Base-by-base conservation (phyloP, 2,888 invertebrate species). In the Agrochola circellaris region DNA sequence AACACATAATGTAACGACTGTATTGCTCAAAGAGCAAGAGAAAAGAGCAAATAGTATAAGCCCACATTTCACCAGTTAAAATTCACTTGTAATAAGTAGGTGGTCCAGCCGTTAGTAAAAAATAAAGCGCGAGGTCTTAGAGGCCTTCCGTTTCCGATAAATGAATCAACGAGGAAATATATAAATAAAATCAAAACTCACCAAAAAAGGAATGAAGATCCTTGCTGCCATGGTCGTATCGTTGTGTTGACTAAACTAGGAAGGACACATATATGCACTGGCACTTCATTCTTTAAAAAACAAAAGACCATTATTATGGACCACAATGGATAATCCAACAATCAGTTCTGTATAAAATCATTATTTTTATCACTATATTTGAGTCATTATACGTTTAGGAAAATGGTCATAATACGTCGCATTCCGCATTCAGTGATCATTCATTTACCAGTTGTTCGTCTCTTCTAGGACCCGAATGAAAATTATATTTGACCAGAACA, bases 231-330 rank as follows among this genome's bases (percentile, higher is more conserved):
- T 81, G 48, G n/a, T 66, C 51, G 30, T 26, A 34, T 56, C 61
- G 61, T 62, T 5, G 15, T 30, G 42, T 15, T 58, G 56, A 73
- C 42, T 64, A n/a, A 51, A 51, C 70, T 51, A 56, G 15, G 5
- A 34, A 45, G 11, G 23, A 20, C 13, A 48, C 8, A 9, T n/a
- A 5, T 9, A 7, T 15, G 13, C 11, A n/a, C 5, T 20, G 9
- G 8, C 11, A 34, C 13, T 5, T 38, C 15, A 42, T 56, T 80
- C 30, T 64, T 58, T 23, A 30, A 48, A 68, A 54, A 75, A 81
- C 81, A 81, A 77, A 69, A 20, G 61, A 26, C 61, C 69, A 77
- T 81, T 81, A 73, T 77, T 65, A 66, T 61, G 8, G 26, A 51
- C 45, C 23, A 81, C 69, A 81, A 81, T 77, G 20, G 48, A 66